These are phyloP conservation scores for Dolichallabes microphthalmus DNA, from an alignment of 2,113 vertebrate genomes.

Conservation along the genomic window DNA sequence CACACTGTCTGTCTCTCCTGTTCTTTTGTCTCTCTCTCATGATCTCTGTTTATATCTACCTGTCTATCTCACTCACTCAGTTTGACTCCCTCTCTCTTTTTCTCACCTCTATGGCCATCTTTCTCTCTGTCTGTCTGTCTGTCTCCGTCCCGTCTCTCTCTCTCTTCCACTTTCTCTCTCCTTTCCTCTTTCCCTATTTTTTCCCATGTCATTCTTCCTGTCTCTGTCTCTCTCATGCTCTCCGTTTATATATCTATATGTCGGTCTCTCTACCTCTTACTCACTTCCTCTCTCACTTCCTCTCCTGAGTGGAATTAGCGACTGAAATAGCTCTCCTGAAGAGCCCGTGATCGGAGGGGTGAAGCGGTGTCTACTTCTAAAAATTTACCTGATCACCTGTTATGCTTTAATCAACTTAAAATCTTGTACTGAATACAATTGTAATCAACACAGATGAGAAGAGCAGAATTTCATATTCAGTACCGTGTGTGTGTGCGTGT, in stretches of 20 bases:
- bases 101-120: not conserved
- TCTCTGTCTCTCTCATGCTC: not conserved
- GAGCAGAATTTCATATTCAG: not conserved
- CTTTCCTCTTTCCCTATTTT: too few species aligned
- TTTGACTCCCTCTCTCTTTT: not conserved
- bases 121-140: too few species aligned
- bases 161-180: too few species aligned
- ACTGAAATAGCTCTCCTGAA: conserved; percentile 16
- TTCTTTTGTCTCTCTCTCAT: too few species aligned
- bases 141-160: not conserved
- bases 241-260: not conserved
- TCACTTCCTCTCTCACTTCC: not conserved
- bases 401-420: not conserved
- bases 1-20: too few species aligned
- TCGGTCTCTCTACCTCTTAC: not conserved
- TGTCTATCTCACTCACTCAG: not conserved
- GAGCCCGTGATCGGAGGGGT: not conserved
- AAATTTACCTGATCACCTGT: not conserved
- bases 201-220: too few species aligned
- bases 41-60: too few species aligned
- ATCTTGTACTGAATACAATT: not conserved
- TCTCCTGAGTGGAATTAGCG: conserved; percentile 14
- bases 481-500: conserved; percentile 3
- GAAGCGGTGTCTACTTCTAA: not conserved
- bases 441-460: not conserved